phyloP scores from a whole-genome alignment of 2,113 vertebrate species.

The Thamnophis sirtalis region DNA sequence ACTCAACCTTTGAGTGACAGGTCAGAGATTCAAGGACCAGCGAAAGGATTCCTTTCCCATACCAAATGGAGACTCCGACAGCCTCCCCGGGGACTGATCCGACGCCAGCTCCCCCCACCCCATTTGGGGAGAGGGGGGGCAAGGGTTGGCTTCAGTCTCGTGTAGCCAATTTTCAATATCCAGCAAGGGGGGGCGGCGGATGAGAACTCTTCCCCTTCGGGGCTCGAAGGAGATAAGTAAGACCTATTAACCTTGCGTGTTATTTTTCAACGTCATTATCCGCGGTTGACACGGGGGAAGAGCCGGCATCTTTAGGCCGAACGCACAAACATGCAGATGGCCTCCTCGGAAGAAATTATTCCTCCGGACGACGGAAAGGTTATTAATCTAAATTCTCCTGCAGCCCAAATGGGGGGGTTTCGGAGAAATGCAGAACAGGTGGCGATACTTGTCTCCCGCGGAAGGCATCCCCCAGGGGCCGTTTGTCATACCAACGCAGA shows the following conservation, averaged over 20 bases:
- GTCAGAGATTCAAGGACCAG: background rate
- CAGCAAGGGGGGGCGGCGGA: constrained; percentile 55
- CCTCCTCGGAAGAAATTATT: constrained; percentile 98
- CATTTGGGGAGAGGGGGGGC: too few species aligned
- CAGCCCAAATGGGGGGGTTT: constrained; percentile 93
- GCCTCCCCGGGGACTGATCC: constrained; percentile 28
- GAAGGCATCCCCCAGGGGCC: constrained; percentile 67
- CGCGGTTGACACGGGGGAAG: constrained; percentile 84
- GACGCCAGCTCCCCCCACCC: constrained; percentile 17
- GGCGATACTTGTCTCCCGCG: constrained; percentile 78
- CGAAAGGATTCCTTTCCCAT: background rate
- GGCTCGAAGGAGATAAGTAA: constrained; percentile 76
- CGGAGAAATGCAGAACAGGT: constrained; percentile 93
- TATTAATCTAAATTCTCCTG: constrained; percentile 98
- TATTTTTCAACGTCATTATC: constrained; percentile 98
- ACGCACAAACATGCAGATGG: constrained; percentile 87
- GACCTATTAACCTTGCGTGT: constrained; percentile 96
- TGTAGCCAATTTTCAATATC: constrained; percentile 56
- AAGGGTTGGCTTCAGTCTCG: constrained; percentile 53
- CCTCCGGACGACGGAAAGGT: constrained; percentile 86
- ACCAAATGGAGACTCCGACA: constrained; percentile 21
- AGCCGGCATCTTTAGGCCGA: constrained; percentile 82
- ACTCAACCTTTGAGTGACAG: background rate
- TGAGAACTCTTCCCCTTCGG: constrained; percentile 70
- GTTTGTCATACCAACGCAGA: constrained; percentile 26